phyloP scores from a whole-genome alignment of 2,797 vertebrate genomes.

The Ctenosaura bakeri region DNA sequence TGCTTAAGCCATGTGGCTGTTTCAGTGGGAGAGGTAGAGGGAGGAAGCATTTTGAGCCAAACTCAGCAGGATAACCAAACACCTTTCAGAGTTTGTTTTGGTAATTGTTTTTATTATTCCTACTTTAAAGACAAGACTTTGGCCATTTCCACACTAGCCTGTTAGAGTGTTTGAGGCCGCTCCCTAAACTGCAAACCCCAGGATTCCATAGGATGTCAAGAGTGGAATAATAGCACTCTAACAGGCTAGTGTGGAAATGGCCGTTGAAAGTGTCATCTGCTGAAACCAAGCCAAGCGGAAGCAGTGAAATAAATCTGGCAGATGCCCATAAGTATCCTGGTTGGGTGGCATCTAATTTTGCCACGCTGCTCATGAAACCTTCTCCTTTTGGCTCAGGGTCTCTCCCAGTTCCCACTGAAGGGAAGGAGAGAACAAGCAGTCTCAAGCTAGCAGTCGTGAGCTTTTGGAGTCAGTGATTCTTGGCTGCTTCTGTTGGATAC shows the following conservation, averaged over 20 bases:
- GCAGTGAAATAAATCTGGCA: conserved; percentile 12
- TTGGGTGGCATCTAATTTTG: background rate
- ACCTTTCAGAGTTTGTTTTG: conserved; percentile 6
- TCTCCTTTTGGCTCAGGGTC: background rate
- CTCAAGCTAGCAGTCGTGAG: background rate
- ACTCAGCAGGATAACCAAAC: background rate
- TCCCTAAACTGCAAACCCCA: too few relatives aligned
- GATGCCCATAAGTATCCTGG: too few relatives aligned
- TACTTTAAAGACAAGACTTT: conserved; percentile 14
- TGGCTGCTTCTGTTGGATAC: background rate
- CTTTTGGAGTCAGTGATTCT: background rate
- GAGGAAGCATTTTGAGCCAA: background rate
- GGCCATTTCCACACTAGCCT: too few relatives aligned
- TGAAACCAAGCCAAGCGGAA: background rate
- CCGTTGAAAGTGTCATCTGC: background rate
- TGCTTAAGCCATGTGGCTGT: background rate
- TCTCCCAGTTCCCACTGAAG: background rate
- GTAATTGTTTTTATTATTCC: background rate
- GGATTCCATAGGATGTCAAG: too few relatives aligned
- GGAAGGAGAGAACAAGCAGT: background rate
- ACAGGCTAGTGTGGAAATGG: too few relatives aligned
- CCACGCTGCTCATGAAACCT: background rate
- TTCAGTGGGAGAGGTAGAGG: background rate
- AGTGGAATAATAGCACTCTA: too few relatives aligned
- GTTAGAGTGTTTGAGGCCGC: too few relatives aligned